A percentile compares a stretch with the other conserved stretches of the same genome.
Conservation (phyloP, 2,888 invertebrate species). For the Cheilosia pagana region DNA sequence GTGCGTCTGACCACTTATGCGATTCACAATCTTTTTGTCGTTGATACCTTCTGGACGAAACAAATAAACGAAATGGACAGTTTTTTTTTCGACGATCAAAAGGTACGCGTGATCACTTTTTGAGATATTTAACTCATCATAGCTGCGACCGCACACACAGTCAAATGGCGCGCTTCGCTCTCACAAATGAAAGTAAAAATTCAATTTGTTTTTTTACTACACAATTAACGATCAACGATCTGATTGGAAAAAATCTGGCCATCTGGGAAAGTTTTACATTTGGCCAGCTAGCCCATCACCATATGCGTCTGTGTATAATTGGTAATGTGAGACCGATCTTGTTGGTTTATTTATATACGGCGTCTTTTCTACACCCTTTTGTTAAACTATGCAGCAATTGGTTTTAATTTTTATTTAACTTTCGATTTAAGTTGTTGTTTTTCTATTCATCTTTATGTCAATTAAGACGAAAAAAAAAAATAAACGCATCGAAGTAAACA, state of each 20-base stretch:
- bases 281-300: not conserved
- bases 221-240: constrained; percentile 35
- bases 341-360: constrained; percentile 12
- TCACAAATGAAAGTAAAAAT: constrained; percentile 61
- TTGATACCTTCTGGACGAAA: constrained; percentile 1
- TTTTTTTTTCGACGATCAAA: constrained; percentile 12
- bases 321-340: constrained; percentile 6
- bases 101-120: not conserved
- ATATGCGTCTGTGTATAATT: constrained; percentile 3
- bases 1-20: too few species aligned
- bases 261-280: constrained; percentile 48
- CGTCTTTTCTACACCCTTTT: constrained; percentile 8
- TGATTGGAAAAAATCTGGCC: constrained; percentile 25
- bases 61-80: constrained; percentile 59
- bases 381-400: constrained; percentile 36
- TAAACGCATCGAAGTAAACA: constrained; percentile 23
- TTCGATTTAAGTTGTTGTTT: constrained; percentile 14
- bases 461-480: constrained; percentile 6
- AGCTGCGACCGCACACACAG: not conserved
- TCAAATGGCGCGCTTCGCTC: constrained; percentile 21
- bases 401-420: constrained; percentile 32
- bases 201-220: constrained; percentile 42
- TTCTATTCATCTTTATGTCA: constrained; percentile 10
- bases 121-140: not conserved
- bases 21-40: too few species aligned